Evolutionary conservation across 2,888 invertebrate genomes (phyloP).

Genomic region (Diaprepes abbreviatus): DNA sequence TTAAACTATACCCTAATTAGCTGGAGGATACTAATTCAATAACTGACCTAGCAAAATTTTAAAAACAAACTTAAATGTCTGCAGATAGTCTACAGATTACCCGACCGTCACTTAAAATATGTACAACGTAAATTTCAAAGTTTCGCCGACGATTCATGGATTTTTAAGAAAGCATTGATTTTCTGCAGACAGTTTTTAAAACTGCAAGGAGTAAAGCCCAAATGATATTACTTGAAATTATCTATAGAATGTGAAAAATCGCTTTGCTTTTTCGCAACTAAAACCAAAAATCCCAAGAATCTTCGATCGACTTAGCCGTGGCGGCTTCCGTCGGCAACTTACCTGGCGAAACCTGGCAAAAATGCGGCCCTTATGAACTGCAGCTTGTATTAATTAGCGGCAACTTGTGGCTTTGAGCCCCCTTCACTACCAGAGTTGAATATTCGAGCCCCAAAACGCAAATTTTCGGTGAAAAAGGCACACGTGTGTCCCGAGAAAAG

Average conservation of each 20-base stretch:
- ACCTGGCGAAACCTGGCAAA: conserved; percentile 8
- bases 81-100: too few relatives aligned
- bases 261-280: background rate
- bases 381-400: conserved; percentile 7
- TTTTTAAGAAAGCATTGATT: too few relatives aligned
- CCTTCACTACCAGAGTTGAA: background rate
- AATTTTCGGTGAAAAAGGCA: conserved; percentile 23
- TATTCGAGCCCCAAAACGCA: background rate
- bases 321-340: background rate
- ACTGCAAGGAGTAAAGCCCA: background rate
- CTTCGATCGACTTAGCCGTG: conserved; percentile 1
- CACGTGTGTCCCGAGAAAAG: conserved; percentile 27
- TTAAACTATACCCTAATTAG: too few relatives aligned
- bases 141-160: too few relatives aligned
- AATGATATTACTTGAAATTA: background rate
- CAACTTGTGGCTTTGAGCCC: background rate
- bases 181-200: background rate
- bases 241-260: background rate
- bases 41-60: too few relatives aligned
- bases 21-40: too few relatives aligned
- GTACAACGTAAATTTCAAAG: too few relatives aligned
- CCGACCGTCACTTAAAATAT: too few relatives aligned
- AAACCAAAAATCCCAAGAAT: conserved; percentile 3
- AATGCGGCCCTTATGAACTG: conserved; percentile 9
- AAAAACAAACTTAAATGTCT: too few relatives aligned